Base-by-base conservation (phyloP, 1,140 invertebrate species). In the Zelostemma sp. region DNA sequence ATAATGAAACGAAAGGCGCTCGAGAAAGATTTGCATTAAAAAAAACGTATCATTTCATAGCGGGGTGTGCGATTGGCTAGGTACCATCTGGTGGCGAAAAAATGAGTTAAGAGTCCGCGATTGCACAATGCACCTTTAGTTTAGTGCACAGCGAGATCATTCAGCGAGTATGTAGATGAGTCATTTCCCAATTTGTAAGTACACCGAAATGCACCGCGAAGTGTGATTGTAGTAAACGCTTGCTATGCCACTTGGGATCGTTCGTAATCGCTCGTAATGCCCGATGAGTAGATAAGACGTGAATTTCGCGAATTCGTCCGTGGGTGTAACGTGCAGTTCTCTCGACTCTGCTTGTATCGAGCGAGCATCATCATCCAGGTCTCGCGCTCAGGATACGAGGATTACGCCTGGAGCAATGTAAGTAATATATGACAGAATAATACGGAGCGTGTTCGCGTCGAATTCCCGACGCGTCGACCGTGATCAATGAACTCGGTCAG, bases 401-500 rank as follows among this genome's bases (percentile, higher is more conserved):
- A 38, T 15, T 12, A 21, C 18, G 9, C 12, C 38, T 14, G 21
- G 6, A 12, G 5, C 61, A 64, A 57, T 48, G 61, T 64, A 64
- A 64, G 61, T 64, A 12, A 38, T 38, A 4, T 38, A 12, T 38
- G 35, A 2, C 16, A n/a, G n/a, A n/a, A n/a, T n/a, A 15, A 16
- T 19, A 1, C n/a, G 16, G 14, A 12, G 51, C 35, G 6, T 1
- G 12, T n/a, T n/a, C 45, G 14, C 16, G 17, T 3, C 1, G 6
- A 14, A 46, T n/a, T 14, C 40, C 8, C 18, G 54, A 66, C 46
- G 19, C 66, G 45, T 35, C 31, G 53, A 68, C 43, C 58, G 76
- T 80, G 75, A 80, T 82, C 78, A 80, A 80, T 82, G 73, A 82
- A 80, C 78, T 79, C 68, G 66, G 58, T 64, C 62, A 57, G 64